Base-by-base conservation (phyloP, 2,888 invertebrate genomes). In the Agrotis puta region DNA sequence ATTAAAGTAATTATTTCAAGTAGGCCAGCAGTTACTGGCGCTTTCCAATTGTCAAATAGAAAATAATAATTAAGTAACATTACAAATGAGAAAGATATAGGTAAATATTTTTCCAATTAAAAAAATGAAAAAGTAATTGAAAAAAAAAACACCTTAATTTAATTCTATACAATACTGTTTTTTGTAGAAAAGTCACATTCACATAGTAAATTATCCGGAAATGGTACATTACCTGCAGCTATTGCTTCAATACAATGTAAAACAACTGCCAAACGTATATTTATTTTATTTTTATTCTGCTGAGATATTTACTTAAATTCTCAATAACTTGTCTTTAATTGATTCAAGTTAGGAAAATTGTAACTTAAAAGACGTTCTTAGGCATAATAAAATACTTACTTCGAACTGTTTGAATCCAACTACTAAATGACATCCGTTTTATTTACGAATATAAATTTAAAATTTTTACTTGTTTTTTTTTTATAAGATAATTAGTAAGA, bases 301-400 rank as follows among this genome's bases (percentile, higher is more conserved):
- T 66, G 75, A 11, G 50, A 53, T 22, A 43, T 73, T 75, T 27
- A 66, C 50, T 39, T 20, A 1, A 47, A 51, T 47, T 57, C 20
- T n/a, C 18, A 47, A 66, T 57, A 68, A 61, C 24, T 56, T 47
- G 50, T 39, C 24, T 56, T 4, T 57, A 62, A 57, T 76, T 56
- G 50, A 74, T 61, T 69, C 76, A 27, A 22, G 16, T 45, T 39
- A 2, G 7, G 22, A 5, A 53, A 73, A 59, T 53, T 43, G 20
- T 48, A 9, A 43, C 7, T 20, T 53, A 13, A 16, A 20, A 33
- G 4, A 45, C 22, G 39, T 14, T 43, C 2, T 45, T 24, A 18
- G 5, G 5, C 14, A 16, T 20, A 53, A 24, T 73, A 62, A 73
- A 62, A 59, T 24, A 50, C 24, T 11, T 50, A 16, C 6, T 56